phyloP scores from a whole-genome alignment of 30 jellyfish, hydroid and myxozoan species.

The Rhopilema esculentum region DNA sequence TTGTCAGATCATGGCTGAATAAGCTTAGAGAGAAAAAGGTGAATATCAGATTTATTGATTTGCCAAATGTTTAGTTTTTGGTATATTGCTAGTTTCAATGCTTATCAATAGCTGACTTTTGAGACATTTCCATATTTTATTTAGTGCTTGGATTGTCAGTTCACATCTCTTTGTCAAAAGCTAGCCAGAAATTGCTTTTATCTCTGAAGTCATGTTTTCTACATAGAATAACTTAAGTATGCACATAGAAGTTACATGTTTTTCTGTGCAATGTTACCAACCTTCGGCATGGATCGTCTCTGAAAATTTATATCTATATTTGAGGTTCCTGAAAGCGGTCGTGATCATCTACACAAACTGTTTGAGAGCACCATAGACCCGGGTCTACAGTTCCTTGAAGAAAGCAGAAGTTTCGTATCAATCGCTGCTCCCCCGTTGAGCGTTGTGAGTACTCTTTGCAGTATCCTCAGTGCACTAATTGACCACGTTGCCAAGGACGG shows the following conservation, averaged over 20 bases:
- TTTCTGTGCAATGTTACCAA: too few species aligned
- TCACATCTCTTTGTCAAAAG: too few species aligned
- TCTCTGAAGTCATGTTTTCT: background rate
- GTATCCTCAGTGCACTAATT: slow-evolving; percentile 68
- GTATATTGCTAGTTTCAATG: too few species aligned
- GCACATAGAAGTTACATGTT: too few species aligned
- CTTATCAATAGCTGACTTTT: too few species aligned
- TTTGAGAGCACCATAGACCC: slow-evolving; percentile 83
- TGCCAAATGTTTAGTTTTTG: too few species aligned
- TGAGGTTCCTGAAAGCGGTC: slow-evolving; percentile 78
- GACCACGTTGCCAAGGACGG: slow-evolving; percentile 62
- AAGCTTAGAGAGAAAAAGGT: slow-evolving; percentile 84
- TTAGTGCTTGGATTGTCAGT: too few species aligned
- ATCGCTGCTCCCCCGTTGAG: slow-evolving; percentile 76
- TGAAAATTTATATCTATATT: too few species aligned
- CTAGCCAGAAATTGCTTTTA: too few species aligned
- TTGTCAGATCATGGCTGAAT: slow-evolving; percentile 78
- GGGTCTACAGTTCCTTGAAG: slow-evolving; percentile 73
- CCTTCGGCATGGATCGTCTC: too few species aligned
- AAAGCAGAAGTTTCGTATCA: slow-evolving; percentile 46
- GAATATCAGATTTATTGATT: background rate
- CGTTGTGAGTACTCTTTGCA: slow-evolving; percentile 73
- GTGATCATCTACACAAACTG: slow-evolving; percentile 66
- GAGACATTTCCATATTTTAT: too few species aligned
- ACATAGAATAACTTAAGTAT: too few species aligned